Percentiles rank a stretch among this genome's conserved stretches.
Conservation (phyloP, 2,888 invertebrate genomes). For the Cantharis rustica region DNA sequence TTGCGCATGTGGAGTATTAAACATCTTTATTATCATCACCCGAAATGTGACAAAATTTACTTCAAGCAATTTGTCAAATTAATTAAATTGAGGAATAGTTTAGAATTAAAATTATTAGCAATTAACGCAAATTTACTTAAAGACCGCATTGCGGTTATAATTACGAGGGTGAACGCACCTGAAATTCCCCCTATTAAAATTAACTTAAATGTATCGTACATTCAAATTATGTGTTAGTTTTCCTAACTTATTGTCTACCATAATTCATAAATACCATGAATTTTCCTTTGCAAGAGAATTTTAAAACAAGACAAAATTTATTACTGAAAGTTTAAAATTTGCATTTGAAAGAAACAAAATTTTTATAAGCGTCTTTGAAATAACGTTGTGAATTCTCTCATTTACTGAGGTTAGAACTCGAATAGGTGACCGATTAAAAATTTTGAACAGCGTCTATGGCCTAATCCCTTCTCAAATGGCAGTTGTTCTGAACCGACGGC, state of each 20-base stretch:
- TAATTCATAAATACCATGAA: not conserved
- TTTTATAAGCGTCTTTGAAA: not conserved
- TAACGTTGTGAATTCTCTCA: not conserved
- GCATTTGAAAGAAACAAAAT: not conserved
- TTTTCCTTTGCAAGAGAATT: not conserved
- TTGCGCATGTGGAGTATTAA: slow-evolving; percentile 18
- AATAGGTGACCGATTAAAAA: no score
- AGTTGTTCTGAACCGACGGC: no score
- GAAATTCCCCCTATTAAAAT: slow-evolving; percentile 9
- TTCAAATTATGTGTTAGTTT: not conserved
- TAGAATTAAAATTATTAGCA: not conserved
- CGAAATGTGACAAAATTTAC: not conserved
- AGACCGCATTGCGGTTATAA: slow-evolving; percentile 17
- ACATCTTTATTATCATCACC: not conserved
- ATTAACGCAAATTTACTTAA: not conserved
- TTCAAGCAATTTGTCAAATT: not conserved
- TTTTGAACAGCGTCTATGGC: no score
- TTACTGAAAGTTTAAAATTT: not conserved
- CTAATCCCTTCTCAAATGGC: no score
- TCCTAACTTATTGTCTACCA: not conserved
- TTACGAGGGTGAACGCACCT: slow-evolving; percentile 12
- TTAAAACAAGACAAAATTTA: not conserved
- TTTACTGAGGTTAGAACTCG: no score
- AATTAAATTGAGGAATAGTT: not conserved
- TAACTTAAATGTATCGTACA: slow-evolving; percentile 1